Conservation (phyloP, 2,797 vertebrate genomes). For the Geotrypetes seraphini region DNA sequence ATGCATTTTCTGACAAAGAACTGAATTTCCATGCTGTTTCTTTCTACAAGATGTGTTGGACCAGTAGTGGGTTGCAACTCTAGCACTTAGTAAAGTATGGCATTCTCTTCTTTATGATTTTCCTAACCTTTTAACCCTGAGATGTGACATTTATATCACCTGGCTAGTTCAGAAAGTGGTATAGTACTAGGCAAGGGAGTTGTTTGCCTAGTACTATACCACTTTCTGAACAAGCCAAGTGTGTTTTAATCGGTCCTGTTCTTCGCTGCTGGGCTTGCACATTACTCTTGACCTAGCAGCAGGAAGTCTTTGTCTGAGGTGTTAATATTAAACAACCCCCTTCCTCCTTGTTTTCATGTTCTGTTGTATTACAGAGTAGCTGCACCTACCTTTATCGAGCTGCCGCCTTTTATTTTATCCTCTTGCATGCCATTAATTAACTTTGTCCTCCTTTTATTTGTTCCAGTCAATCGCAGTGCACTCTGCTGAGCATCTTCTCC, state of each 20-base stretch:
- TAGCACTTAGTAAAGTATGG: constrained; percentile 48
- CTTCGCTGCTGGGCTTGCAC: constrained; percentile 14
- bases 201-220: too few relatives aligned
- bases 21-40: too few relatives aligned
- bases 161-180: constrained; percentile 27
- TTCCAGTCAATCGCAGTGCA: constrained; percentile 99
- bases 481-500: constrained; percentile 99
- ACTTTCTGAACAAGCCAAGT: constrained; percentile 35
- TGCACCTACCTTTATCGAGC: constrained; percentile 91
- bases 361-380: constrained; percentile 98
- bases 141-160: constrained; percentile 25
- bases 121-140: constrained; percentile 27
- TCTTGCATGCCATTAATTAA: constrained; percentile 99
- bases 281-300: constrained; percentile 64
- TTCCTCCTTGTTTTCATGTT: constrained; percentile 99
- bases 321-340: constrained; percentile 99
- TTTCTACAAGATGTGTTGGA: constrained; percentile 38
- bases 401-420: constrained; percentile 91
- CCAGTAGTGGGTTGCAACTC: constrained; percentile 37
- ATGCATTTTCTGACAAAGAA: too few relatives aligned
- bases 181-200: constrained; percentile 27
- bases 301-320: constrained; percentile 94
- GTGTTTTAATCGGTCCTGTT: constrained; percentile 51
- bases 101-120: constrained; percentile 13
- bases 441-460: constrained; percentile 99